Evolutionary conservation across 2,888 invertebrate species (phyloP).

Genomic region (Incurvaria masculella): DNA sequence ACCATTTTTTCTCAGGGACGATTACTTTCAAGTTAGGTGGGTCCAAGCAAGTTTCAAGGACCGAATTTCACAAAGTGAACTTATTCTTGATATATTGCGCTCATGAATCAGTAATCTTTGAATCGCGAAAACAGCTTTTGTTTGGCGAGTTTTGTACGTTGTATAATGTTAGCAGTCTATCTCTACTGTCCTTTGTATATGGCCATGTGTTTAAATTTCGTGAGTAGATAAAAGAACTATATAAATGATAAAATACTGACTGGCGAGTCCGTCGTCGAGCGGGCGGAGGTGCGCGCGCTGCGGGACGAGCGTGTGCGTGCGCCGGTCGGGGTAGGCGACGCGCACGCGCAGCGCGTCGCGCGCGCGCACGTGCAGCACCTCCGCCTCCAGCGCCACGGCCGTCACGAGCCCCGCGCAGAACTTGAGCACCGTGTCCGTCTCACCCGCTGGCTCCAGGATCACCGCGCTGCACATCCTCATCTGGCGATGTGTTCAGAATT

Average conservation of each 20-base stretch:
- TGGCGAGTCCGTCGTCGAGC: constrained; percentile 55
- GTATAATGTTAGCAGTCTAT: no score
- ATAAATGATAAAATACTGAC: constrained; percentile 21
- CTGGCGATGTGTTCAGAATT: no score
- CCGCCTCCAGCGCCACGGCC: constrained; percentile 83
- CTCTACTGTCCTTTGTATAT: no score
- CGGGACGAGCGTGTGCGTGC: constrained; percentile 79
- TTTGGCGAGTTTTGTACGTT: no score
- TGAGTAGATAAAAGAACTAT: background rate
- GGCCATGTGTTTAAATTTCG: no score
- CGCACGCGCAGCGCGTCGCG: constrained; percentile 74
- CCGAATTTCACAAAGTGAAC: no score
- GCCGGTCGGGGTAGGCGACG: constrained; percentile 90
- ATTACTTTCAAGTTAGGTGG: no score
- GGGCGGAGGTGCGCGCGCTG: constrained; percentile 72
- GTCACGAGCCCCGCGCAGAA: constrained; percentile 92
- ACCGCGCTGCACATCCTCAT: constrained; percentile 77
- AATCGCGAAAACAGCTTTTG: no score
- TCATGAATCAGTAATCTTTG: no score
- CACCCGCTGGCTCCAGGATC: constrained; percentile 81
- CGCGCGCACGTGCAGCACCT: constrained; percentile 74
- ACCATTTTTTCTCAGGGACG: no score
- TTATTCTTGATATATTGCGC: no score
- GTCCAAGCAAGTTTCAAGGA: no score
- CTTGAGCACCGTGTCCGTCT: constrained; percentile 74